Evolutionary conservation across 2,888 invertebrate species (phyloP), one percentile per base, ranked within the genome.

Genomic region (Drosophila siamana): DNA sequence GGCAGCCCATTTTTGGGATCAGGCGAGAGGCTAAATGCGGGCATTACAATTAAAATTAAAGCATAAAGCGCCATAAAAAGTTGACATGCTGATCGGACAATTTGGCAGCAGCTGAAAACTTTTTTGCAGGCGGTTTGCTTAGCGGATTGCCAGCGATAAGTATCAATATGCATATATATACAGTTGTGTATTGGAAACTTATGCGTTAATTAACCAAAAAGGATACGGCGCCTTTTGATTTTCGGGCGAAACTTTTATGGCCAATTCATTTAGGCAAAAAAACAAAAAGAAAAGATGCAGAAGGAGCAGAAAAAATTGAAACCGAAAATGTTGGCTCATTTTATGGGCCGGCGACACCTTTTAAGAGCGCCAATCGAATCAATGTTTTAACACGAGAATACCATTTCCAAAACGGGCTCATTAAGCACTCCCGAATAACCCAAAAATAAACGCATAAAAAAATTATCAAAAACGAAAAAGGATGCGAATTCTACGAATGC

Each of bases 331-430:
- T 62, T 67, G 63, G 69, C 62, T 67, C 59, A 60, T 63, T 82
- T 86, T 82, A 80, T 80, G 74, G 60, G 56, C 41, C 77, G 76
- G 73, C 88, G 88, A 86, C 86, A 86, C 84, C 85, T 88, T 86
- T 88, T 86, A 86, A 86, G 75, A 74, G 89, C 86, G 87, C 87
- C 86, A 87, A 89, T 85, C 83, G 83, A 86, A 89, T 87, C 86
- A 85, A 75, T 86, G 86, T 86, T 89, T 89, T 89, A 86, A 89
- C 86, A 87, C 86, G 88, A 70, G 77, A 80, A 82, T 74, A 87
- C 89, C 87, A 88, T 86, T 86, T 87, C 72, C 78, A 78, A 77
- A 75, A 78, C 71, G 76, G 82, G 82, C 87, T 87, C 85, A 85
- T 87, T 84, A 87, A 73, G 73, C 78, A 75, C 72, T 60, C 63